Conservation (phyloP, 2,888 invertebrate species). For the Troglohyphantes excavatus region DNA sequence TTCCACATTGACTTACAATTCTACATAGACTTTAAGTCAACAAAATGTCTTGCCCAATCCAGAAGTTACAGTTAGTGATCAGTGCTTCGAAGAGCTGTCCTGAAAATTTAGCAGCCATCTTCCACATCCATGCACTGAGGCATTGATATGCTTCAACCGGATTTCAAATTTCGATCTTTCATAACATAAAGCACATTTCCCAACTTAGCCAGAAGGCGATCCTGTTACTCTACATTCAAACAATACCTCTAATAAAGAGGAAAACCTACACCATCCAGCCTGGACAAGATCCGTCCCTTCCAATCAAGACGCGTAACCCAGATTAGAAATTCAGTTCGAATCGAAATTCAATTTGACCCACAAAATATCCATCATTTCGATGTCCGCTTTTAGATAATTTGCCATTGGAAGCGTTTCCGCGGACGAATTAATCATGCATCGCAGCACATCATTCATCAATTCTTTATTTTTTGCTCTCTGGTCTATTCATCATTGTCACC, state of each 20-base stretch:
- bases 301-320: slow-evolving; percentile 15
- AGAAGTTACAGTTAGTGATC: too few relatives aligned
- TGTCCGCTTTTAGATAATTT: neutral
- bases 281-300: neutral
- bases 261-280: neutral
- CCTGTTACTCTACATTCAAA: too few relatives aligned
- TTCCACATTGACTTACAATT: too few relatives aligned
- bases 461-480: slow-evolving; percentile 30
- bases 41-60: too few relatives aligned
- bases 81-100: too few relatives aligned
- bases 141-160: too few relatives aligned
- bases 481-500: slow-evolving; percentile 68
- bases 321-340: neutral
- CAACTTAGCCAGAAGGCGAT: too few relatives aligned
- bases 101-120: too few relatives aligned
- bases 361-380: slow-evolving; percentile 39
- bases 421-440: slow-evolving; percentile 32
- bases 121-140: too few relatives aligned
- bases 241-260: neutral
- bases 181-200: too few relatives aligned
- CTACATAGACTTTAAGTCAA: too few relatives aligned
- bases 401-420: neutral
- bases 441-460: slow-evolving; percentile 42
- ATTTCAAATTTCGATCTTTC: too few relatives aligned
- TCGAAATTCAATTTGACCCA: slow-evolving; percentile 47